Evolutionary conservation across 2,888 invertebrate genomes (phyloP).

Genomic region (Tetranychus truncatus): DNA sequence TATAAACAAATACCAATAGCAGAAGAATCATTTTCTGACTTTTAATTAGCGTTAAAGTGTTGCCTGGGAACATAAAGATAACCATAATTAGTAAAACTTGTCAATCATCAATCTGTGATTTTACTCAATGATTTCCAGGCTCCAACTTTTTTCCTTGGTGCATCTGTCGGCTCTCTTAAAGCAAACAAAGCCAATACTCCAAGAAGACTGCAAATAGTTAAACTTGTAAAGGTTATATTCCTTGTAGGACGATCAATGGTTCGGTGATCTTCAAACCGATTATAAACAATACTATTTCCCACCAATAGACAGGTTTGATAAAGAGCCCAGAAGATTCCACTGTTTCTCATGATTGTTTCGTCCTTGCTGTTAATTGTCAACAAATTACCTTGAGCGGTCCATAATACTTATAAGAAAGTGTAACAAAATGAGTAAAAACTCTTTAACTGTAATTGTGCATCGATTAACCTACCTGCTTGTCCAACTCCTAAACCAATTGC

Average conservation of each 20-base stretch:
- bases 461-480: conserved; percentile 44
- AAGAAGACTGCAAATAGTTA: conserved; percentile 44
- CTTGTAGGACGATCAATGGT: conserved; percentile 53
- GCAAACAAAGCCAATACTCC: conserved; percentile 44
- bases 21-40: conserved; percentile 68
- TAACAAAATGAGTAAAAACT: neutral
- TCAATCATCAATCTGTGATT: neutral
- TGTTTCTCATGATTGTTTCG: conserved; percentile 74
- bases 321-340: conserved; percentile 91
- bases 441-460: neutral
- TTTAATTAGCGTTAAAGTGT: conserved; percentile 43
- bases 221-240: conserved; percentile 57
- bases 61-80: neutral
- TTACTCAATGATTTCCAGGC: neutral
- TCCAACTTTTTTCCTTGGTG: neutral
- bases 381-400: conserved; percentile 84
- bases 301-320: conserved; percentile 81
- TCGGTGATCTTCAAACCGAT: conserved; percentile 61
- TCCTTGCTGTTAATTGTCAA: conserved; percentile 72
- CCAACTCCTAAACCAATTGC: conserved; percentile 73
- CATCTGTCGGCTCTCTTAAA: conserved; percentile 22
- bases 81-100: neutral
- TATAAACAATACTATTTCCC: conserved; percentile 85
- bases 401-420: conserved; percentile 44
- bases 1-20: conserved; percentile 68